These are phyloP conservation scores for Drosophila anomalipes DNA, from an alignment of 2,888 invertebrate species.

Conservation along the genomic window DNA sequence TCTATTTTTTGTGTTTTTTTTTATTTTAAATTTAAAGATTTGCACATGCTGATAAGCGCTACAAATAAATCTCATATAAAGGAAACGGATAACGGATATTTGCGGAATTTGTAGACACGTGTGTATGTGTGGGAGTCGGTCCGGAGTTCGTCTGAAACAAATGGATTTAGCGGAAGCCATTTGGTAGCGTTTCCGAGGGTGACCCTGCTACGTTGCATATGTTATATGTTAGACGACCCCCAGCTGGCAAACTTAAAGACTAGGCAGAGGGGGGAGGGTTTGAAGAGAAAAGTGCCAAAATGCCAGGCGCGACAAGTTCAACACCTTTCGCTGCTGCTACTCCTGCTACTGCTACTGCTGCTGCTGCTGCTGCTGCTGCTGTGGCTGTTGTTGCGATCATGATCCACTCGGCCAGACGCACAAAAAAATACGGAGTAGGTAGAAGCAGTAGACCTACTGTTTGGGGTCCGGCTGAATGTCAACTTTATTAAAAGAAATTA, in stretches of 20 bases:
- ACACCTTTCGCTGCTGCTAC: slow-evolving; percentile 56
- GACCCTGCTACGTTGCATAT: slow-evolving; percentile 46
- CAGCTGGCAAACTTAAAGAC: slow-evolving; percentile 23
- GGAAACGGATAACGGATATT: slow-evolving; percentile 77
- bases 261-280: not conserved
- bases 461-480: slow-evolving; percentile 63
- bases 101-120: slow-evolving; percentile 78
- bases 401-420: slow-evolving; percentile 69
- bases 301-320: slow-evolving; percentile 76
- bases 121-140: slow-evolving; percentile 21
- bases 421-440: slow-evolving; percentile 36
- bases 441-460: slow-evolving; percentile 17
- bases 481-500: slow-evolving; percentile 81
- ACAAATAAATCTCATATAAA: slow-evolving; percentile 73
- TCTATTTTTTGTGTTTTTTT: slow-evolving; percentile 6
- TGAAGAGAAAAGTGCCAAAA: slow-evolving; percentile 65
- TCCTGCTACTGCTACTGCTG: slow-evolving; percentile 9
- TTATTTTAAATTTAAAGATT: slow-evolving; percentile 71
- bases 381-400: slow-evolving; percentile 54
- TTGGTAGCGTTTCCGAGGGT: slow-evolving; percentile 59
- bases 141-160: slow-evolving; percentile 51
- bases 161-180: slow-evolving; percentile 64
- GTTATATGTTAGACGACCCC: slow-evolving; percentile 32
- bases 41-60: slow-evolving; percentile 66
- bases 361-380: not conserved